Percentiles rank a stretch among this genome's conserved stretches.
Conservation (phyloP, 2,888 invertebrate genomes). For the Eupithecia subumbrata region DNA sequence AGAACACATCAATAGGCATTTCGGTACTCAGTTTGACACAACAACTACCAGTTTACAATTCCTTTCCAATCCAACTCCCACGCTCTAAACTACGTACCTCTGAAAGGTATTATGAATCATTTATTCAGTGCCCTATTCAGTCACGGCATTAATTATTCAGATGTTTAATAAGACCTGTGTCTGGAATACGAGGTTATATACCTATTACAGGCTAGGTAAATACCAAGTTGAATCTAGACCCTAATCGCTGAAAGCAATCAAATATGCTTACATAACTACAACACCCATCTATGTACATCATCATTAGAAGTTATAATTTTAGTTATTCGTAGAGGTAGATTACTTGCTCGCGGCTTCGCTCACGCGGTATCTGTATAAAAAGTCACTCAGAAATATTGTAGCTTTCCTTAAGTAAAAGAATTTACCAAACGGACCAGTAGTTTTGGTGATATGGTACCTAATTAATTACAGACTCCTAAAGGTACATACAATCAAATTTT, state of each 20-base stretch:
- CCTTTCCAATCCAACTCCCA: background rate
- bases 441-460: no score
- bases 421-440: no score
- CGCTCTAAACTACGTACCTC: background rate
- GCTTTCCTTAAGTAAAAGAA: no score
- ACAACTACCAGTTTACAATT: background rate
- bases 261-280: background rate
- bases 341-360: background rate
- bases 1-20: background rate
- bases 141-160: background rate
- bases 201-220: background rate
- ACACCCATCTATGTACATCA: no score
- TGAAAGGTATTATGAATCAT: constrained; percentile 8
- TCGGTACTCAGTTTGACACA: no score
- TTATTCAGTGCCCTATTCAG: background rate
- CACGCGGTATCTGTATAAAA: background rate
- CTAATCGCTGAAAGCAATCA: background rate
- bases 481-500: no score
- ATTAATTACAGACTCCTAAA: no score
- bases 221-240: background rate
- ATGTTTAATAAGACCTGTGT: background rate
- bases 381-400: no score
- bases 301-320: no score
- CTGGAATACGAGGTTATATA: background rate
- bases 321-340: no score